Conservation (phyloP, 2,113 vertebrate genomes). For the Sapajus apella region DNA sequence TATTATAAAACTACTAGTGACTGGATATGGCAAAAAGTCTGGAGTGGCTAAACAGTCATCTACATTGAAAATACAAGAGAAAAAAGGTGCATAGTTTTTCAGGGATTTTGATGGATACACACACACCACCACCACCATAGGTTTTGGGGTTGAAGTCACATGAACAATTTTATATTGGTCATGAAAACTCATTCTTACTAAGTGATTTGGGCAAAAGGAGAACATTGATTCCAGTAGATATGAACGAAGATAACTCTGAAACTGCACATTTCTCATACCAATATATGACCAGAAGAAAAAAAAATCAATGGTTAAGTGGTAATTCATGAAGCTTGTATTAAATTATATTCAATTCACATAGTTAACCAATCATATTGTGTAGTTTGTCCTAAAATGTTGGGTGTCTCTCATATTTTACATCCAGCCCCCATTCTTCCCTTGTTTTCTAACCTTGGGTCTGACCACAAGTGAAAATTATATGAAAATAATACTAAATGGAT, state of each 20-base stretch:
- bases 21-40: neutral
- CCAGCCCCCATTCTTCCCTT: neutral
- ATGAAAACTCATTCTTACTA: neutral
- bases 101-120: neutral
- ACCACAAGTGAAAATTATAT: slow-evolving; percentile 15
- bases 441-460: slow-evolving; percentile 22
- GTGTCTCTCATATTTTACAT: neutral
- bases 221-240: neutral
- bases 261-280: neutral
- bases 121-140: neutral
- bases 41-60: neutral
- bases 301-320: neutral
- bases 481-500: neutral
- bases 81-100: neutral
- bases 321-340: neutral
- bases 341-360: neutral
- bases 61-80: neutral
- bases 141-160: neutral
- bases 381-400: neutral
- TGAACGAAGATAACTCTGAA: neutral
- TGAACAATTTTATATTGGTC: neutral
- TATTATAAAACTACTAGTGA: neutral
- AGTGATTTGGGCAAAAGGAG: neutral
- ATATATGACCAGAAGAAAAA: neutral
- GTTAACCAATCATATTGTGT: neutral